Evolutionary conservation across 2,888 invertebrate genomes (phyloP), one percentile per base, ranked within the genome.

Genomic region (Leptopterna dolabrata): DNA sequence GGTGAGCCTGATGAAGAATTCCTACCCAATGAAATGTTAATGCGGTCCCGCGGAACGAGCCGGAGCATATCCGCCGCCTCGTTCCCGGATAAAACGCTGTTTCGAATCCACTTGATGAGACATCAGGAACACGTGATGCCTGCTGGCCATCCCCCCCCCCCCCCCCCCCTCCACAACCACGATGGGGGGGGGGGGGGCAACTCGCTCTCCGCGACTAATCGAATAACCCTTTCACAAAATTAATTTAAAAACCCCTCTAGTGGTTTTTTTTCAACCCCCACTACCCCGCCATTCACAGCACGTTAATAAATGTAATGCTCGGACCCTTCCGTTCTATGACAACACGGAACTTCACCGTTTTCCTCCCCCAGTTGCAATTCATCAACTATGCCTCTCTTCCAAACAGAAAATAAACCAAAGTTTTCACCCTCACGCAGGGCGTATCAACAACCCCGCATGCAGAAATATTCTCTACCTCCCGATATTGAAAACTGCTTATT

Each of bases 1-100:
- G 76, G 41, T 41, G 6, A 14, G 76, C 11, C 76, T n/a, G 36
- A 76, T 78, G 78, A 78, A 45, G 78, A 70, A 83, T 83, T 45
- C 83, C 83, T 70, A 27, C 63, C 63, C 83, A 70, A 83, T 83
- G 24, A 41, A 29, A 83, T 83, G 83, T 83, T 83, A 83, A 83
- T 70, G 63, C 47, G 83, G 36, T 30, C 45, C 78, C 24, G 45
- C 36, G 78, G 43, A 78, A 43, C 27, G 76, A 78, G 45, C 24
- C 36, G 0, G 24, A 63, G 63, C 63, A 24, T 19, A 27, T 63
- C 63, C n/a, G 51, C 51, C 51, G 51, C 51, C 51, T 51, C 51
- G 51, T 36, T 76, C 41, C 2, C 30, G 71, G 36, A 71, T 76
- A 76, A 76, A 51, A 76, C 36, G 30, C 78, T 43, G 78, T 45